A percentile compares a stretch with the other conserved stretches of the same genome.
Evolutionary conservation across 1,140 invertebrate species (phyloP).

Genomic region (Venustaconcha ellipsiformis): DNA sequence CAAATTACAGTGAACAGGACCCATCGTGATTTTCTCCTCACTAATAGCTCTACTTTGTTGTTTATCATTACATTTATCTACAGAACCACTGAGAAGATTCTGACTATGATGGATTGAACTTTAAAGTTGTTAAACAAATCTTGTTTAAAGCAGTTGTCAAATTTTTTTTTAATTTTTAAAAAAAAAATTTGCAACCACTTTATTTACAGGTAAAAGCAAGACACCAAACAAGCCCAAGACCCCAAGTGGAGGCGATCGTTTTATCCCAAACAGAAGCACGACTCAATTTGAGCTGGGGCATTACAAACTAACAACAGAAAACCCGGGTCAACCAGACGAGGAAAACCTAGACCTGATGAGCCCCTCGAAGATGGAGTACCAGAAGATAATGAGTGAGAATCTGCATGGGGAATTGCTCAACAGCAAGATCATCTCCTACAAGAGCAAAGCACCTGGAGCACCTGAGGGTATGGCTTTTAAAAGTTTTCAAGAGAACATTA

Average conservation of each 20-base stretch:
- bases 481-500: background rate
- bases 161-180: background rate
- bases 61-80: too few relatives aligned
- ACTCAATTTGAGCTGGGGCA: conserved; percentile 92
- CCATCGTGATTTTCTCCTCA: too few relatives aligned
- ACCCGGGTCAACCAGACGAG: conserved; percentile 34
- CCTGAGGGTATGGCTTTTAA: conserved; percentile 75
- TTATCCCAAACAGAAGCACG: conserved; percentile 89
- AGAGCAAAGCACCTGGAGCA: conserved; percentile 87
- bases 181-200: background rate
- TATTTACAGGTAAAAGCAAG: conserved; percentile 46
- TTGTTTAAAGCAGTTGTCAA: background rate
- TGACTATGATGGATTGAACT: too few relatives aligned
- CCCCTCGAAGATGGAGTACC: conserved; percentile 65
- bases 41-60: too few relatives aligned
- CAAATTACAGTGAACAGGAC: too few relatives aligned
- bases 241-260: conserved; percentile 73
- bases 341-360: conserved; percentile 57
- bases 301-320: conserved; percentile 70
- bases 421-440: conserved; percentile 82
- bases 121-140: too few relatives aligned
- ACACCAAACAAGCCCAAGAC: conserved; percentile 64
- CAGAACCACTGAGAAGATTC: too few relatives aligned
- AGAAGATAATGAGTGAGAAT: conserved; percentile 78
- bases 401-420: conserved; percentile 77